Conservation (phyloP, 2,888 invertebrate genomes). For the Himalopsyche tibetana region DNA sequence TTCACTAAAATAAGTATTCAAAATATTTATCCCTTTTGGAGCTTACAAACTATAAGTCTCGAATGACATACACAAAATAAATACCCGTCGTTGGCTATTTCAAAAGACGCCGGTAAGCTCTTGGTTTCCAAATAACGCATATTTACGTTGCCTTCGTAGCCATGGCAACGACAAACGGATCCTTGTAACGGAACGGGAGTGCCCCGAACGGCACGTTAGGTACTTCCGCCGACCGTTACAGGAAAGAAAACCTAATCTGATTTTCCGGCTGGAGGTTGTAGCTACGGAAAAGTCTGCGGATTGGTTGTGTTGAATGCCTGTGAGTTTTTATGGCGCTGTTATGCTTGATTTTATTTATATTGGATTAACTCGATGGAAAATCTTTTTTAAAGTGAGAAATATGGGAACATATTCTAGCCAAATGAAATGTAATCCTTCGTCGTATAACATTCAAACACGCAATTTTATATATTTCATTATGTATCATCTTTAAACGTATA, state of each 20-base stretch:
- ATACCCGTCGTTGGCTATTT: background rate
- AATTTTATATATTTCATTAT: too few relatives aligned
- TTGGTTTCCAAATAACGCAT: slow-evolving; percentile 10
- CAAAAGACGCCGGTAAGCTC: background rate
- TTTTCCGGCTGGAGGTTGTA: background rate
- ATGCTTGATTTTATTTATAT: background rate
- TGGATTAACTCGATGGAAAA: background rate
- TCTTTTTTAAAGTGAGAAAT: too few relatives aligned
- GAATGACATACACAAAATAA: background rate
- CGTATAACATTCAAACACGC: too few relatives aligned
- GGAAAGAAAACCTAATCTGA: slow-evolving; percentile 29
- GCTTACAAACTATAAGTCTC: background rate
- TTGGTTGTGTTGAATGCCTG: background rate
- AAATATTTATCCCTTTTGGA: too few relatives aligned
- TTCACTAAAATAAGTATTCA: too few relatives aligned
- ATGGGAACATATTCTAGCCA: too few relatives aligned
- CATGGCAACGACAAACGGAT: background rate
- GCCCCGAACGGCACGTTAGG: background rate
- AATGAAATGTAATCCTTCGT: too few relatives aligned
- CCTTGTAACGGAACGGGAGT: background rate
- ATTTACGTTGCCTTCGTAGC: background rate
- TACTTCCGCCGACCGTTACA: slow-evolving; percentile 22
- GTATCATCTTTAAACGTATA: too few relatives aligned
- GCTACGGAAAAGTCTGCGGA: background rate
- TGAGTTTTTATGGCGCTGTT: background rate